A percentile compares a stretch with the other conserved stretches of the same genome.
phyloP scores from a whole-genome alignment of 2,888 invertebrate species.

The Listrodromus nycthemerus region DNA sequence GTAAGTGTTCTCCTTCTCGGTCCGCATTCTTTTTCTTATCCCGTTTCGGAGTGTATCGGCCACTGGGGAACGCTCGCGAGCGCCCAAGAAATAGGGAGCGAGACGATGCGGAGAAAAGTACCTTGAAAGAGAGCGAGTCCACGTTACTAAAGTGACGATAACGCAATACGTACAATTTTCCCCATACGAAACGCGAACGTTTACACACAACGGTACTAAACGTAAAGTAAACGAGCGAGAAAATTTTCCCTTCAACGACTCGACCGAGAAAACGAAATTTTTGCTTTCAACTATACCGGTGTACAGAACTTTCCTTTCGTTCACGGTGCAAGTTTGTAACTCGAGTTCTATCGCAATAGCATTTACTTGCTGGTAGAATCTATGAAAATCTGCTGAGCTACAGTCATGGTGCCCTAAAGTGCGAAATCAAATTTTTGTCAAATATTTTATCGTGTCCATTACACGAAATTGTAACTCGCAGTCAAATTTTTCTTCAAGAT shows the following conservation, averaged over 20 bases:
- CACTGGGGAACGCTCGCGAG: constrained; percentile 31
- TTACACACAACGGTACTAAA: constrained; percentile 37
- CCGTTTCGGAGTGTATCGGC: constrained; percentile 23
- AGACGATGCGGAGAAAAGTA: constrained; percentile 25
- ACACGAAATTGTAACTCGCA: no score
- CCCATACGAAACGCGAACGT: constrained; percentile 37
- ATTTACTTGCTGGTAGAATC: no score
- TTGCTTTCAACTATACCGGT: background rate
- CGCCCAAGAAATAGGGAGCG: background rate
- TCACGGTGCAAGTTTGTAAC: no score
- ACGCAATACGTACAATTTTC: constrained; percentile 47
- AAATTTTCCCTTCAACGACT: background rate
- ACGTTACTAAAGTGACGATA: constrained; percentile 55
- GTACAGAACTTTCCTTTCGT: no score
- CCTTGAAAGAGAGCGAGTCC: constrained; percentile 32
- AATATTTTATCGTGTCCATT: no score
- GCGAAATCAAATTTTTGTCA: no score
- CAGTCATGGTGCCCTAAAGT: no score
- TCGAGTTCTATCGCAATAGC: no score
- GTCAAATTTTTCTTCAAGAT: background rate
- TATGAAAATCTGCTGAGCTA: no score
- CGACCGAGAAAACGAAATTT: background rate
- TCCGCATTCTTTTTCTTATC: constrained; percentile 28
- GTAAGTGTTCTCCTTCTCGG: constrained; percentile 74
- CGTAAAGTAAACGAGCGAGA: background rate